Conservation (phyloP, 2,113 vertebrate genomes). For the Elephas maximus region DNA sequence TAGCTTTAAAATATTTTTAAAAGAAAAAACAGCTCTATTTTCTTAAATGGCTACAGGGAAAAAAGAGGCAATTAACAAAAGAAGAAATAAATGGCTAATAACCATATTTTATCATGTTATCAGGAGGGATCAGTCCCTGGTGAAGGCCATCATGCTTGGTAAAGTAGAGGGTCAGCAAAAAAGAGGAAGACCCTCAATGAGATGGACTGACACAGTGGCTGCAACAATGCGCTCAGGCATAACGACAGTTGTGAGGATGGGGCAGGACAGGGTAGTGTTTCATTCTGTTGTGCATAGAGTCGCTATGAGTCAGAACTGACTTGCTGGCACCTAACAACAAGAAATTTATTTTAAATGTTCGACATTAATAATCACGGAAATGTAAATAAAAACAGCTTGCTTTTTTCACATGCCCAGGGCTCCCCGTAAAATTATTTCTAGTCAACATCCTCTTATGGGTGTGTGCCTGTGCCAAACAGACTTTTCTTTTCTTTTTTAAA, state of each 20-base stretch:
- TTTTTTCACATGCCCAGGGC: not conserved
- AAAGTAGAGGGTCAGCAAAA: too few species aligned
- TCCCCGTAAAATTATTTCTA: not conserved
- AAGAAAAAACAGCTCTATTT: not conserved
- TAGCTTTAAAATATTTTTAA: not conserved
- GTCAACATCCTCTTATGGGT: not conserved
- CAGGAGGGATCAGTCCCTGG: too few species aligned
- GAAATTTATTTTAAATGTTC: constrained; percentile 7
- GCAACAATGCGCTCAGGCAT: too few species aligned
- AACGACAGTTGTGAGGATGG: too few species aligned
- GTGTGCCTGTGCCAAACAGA: not conserved
- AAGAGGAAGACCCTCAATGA: too few species aligned
- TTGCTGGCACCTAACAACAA: too few species aligned
- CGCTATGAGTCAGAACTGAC: too few species aligned
- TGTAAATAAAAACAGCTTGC: constrained; percentile 1
- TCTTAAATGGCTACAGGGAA: not conserved
- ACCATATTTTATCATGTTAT: not conserved
- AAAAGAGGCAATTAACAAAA: not conserved
- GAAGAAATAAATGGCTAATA: constrained; percentile 20
- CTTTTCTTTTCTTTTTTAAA: not conserved
- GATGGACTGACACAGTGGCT: too few species aligned
- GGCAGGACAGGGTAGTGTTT: too few species aligned
- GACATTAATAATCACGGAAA: constrained; percentile 38
- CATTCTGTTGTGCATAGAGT: too few species aligned
- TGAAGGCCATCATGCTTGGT: too few species aligned